Evolutionary conservation across 2,797 vertebrate species (phyloP), one percentile per base, ranked within the genome.

Genomic region (Eremophila alpestris): DNA sequence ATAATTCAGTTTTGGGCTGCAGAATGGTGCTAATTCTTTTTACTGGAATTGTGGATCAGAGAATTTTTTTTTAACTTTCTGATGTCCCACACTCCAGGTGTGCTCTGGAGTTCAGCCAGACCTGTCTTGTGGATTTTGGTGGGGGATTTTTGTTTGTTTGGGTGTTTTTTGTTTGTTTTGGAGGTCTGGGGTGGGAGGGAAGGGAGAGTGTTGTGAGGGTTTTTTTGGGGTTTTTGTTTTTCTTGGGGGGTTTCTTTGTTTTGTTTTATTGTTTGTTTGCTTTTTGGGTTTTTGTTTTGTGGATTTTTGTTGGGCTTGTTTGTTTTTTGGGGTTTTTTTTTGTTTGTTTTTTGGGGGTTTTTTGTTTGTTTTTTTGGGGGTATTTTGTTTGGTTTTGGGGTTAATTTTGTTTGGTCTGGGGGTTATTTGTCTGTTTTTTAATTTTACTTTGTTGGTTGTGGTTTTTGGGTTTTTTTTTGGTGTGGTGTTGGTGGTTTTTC

Each of bases 181-280:
- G 13, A 5, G 1, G 2, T 13, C 4, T 4, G 1, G 10, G 6
- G 11, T 6, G 7, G 26, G 15, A 13, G 4, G 11, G 16, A 40
- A 41, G 9, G 5, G 16, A 24, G 41, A 55, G 10, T 2, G 3
- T 34, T 64, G 8, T 40, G 16, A 3, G 10, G 2, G 40, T 46
- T 46, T 46, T 5, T 3, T 65, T 21, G 14, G 21, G 9, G 2
- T 5, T 65, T 56, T 48, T 20, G 24, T 40, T 64, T 73, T 41
- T 16, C 6, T 21, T 41, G 20, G 23, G 23, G 7, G 11, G 38
- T 38, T 9, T 38, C 36, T 8, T 10, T 48, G 46, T 9, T 41
- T 43, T 34, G 3, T 4, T 29, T 30, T 23, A 23, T 27, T n/a
- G 8, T 23, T 38, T 46, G 10, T 6, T 46, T 30, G 12, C 2